These are phyloP conservation scores for Lamprotornis superbus DNA, from an alignment of 2,113 vertebrate genomes.

Conservation along the genomic window DNA sequence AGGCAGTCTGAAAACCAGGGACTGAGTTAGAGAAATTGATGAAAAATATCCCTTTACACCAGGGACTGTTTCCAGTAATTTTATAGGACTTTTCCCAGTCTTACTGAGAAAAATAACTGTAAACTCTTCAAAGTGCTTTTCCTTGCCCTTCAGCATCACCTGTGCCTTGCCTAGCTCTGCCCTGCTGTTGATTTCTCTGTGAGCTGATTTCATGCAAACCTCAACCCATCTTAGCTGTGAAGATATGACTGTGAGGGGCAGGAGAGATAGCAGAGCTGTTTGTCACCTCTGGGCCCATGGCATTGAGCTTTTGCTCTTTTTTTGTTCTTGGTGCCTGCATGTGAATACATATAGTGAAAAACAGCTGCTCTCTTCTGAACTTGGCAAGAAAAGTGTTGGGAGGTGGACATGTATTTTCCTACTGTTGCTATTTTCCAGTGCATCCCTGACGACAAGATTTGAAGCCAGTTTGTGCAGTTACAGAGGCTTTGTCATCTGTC, in stretches of 20 bases:
- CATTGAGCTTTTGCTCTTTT: background rate
- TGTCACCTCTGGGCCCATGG: background rate
- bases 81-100: background rate
- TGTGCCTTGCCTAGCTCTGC: background rate
- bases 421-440: background rate
- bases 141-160: background rate
- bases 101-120: background rate
- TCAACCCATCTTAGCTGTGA: background rate
- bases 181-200: background rate
- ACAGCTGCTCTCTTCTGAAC: background rate
- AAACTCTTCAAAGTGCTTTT: background rate
- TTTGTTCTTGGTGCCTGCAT: background rate
- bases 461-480: background rate
- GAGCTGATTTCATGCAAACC: background rate
- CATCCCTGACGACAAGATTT: background rate
- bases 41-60: background rate
- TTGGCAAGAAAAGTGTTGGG: background rate
- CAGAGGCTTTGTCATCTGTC: background rate
- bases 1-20: background rate
- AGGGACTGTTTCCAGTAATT: background rate
- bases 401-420: background rate
- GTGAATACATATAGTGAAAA: background rate
- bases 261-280: background rate
- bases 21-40: background rate
- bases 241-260: background rate